phyloP scores from a whole-genome alignment of 2,888 invertebrate species.

The Himalopsyche japonica region DNA sequence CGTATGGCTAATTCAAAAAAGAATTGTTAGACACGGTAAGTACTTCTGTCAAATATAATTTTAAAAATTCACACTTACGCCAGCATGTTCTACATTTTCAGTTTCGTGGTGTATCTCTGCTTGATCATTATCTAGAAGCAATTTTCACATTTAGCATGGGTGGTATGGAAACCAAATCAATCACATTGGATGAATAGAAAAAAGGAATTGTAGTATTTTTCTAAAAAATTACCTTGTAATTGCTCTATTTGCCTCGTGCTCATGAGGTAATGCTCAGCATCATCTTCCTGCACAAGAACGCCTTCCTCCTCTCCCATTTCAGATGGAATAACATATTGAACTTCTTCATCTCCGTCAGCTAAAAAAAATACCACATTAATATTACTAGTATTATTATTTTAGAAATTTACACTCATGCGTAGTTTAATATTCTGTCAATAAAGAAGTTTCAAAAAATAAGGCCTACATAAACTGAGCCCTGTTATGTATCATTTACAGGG shows the following conservation, averaged over 20 bases:
- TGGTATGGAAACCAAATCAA: too few relatives aligned
- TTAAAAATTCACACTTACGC: not conserved
- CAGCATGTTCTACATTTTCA: not conserved
- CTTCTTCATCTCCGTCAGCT: conserved; percentile 7
- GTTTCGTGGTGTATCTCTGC: not conserved
- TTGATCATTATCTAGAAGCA: not conserved
- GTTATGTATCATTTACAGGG: too few relatives aligned
- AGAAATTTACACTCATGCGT: too few relatives aligned
- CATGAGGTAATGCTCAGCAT: conserved; percentile 4
- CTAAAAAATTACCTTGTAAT: not conserved
- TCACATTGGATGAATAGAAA: too few relatives aligned
- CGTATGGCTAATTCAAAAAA: too few relatives aligned
- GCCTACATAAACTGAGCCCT: too few relatives aligned
- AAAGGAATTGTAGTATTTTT: too few relatives aligned
- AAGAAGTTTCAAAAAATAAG: too few relatives aligned
- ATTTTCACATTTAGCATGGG: too few relatives aligned
- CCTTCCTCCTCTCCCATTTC: not conserved
- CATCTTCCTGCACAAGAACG: conserved; percentile 14
- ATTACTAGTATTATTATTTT: not conserved
- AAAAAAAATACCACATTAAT: not conserved
- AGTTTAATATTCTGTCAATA: not conserved
- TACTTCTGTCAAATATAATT: too few relatives aligned
- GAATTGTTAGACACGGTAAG: too few relatives aligned
- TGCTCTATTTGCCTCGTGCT: not conserved
- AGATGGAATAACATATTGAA: conserved; percentile 20